Evolutionary conservation across 2,888 invertebrate species (phyloP), one percentile per base, ranked within the genome.

Genomic region (Scelioninae gen. 2): DNA sequence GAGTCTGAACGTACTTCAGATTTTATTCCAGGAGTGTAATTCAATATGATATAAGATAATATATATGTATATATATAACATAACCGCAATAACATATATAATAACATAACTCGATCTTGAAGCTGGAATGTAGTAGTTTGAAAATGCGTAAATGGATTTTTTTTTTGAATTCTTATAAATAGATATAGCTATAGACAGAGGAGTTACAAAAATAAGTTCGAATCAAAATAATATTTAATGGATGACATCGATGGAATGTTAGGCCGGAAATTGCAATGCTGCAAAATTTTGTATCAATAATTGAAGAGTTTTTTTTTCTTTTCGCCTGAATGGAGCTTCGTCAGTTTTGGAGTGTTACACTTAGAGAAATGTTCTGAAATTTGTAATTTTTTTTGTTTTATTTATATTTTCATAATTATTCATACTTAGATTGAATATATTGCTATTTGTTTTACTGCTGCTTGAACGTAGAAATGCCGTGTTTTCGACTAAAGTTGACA

Each of bases 181-280:
- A 39, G 39, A 15, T 39, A 53, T 37, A 37, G 10, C n/a, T n/a
- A n/a, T n/a, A 11, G 18, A 19, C 45, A 9, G n/a, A 22, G 31
- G 2, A 18, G 11, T 53, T 55, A 55, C 28, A 31, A 43, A 41
- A 43, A 43, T 55, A 55, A 28, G 31, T 13, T 43, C 7, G 28
- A 43, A 55, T 13, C 31, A 45, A 55, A 55, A 41, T 19, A 16
- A 41, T 16, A 5, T 53, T 25, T 46, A 11, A 22, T 46, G 45
- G 46, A 46, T 58, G 58, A 46, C 35, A 6, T 22, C 6, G 16
- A 35, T 19, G 35, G 46, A 46, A 22, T n/a, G n/a, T 46, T 25
- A 58, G 58, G 46, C 46, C 58, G 46, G 35, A 58, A 58, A 46
- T 46, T 35, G 46, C 58, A 58, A 58, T 46, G 58, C 22, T 45